A percentile compares a stretch with the other conserved stretches of the same genome.
Evolutionary conservation across 2,113 vertebrate species (phyloP).

Genomic region (Nothobranchius kuhntae): DNA sequence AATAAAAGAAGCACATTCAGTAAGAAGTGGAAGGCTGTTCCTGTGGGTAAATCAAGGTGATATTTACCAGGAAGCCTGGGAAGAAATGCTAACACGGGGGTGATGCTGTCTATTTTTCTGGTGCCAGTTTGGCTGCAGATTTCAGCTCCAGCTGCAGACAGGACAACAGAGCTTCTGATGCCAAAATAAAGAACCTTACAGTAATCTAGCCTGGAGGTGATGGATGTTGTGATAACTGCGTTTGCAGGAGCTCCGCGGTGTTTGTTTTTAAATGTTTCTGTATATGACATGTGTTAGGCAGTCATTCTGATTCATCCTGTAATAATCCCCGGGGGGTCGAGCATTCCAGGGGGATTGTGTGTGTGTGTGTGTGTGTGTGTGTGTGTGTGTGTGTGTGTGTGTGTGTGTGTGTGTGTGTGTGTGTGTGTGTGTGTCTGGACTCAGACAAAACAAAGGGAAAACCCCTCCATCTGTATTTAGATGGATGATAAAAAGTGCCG

Average conservation of each 20-base stretch:
- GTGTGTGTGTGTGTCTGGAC: no score
- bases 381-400: no score
- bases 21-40: no score
- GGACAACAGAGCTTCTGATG: neutral
- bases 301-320: conserved; percentile 14
- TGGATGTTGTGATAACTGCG: neutral
- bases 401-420: no score
- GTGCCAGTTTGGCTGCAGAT: neutral
- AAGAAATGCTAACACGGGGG: neutral
- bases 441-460: neutral
- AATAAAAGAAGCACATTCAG: no score
- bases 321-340: neutral
- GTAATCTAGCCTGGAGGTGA: neutral
- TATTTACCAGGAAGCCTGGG: neutral
- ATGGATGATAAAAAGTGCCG: neutral
- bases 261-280: neutral
- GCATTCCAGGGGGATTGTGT: conserved; percentile 19
- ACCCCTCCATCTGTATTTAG: neutral
- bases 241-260: neutral
- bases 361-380: conserved; percentile 12
- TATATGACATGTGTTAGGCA: neutral
- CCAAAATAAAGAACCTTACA: neutral
- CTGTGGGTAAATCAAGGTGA: no score
- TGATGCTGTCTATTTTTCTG: neutral
- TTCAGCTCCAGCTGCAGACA: neutral